phyloP scores from a whole-genome alignment of 2,113 vertebrate genomes.

The Chaetops frenatus region DNA sequence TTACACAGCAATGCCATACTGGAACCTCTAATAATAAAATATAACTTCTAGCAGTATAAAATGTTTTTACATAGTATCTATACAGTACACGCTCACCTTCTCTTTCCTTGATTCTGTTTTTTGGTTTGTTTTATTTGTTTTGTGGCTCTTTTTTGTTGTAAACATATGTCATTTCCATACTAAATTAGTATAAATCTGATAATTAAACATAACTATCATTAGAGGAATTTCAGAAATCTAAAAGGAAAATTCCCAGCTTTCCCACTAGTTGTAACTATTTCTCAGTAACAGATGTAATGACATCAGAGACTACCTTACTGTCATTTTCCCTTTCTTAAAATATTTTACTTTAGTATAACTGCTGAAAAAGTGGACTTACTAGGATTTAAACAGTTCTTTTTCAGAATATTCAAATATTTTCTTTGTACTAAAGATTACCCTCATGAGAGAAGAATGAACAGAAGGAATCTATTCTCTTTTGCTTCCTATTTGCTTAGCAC shows the following conservation, averaged over 20 bases:
- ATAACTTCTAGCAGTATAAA: not conserved
- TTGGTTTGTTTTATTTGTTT: not conserved
- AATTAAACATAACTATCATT: not conserved
- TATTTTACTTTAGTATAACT: not conserved
- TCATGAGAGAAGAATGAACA: not conserved
- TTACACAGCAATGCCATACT: not conserved
- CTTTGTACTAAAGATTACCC: not conserved
- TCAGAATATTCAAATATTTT: not conserved
- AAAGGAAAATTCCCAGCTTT: not conserved
- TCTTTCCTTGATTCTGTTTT: not conserved
- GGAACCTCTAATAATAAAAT: not conserved
- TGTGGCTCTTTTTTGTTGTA: not conserved
- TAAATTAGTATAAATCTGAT: not conserved
- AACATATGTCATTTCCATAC: not conserved
- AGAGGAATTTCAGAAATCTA: not conserved
- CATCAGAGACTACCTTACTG: not conserved
- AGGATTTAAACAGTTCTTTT: not conserved
- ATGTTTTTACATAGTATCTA: not conserved
- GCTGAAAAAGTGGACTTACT: not conserved
- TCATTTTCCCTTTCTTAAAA: not conserved
- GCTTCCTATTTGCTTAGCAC: not conserved
- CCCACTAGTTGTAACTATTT: not conserved
- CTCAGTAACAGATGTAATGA: not conserved
- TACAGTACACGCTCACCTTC: not conserved
- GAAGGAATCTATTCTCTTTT: not conserved